Evolutionary conservation across 53 echinoderm and acorn worm genomes (phyloP).

Genomic region (Paelopatides confundens): DNA sequence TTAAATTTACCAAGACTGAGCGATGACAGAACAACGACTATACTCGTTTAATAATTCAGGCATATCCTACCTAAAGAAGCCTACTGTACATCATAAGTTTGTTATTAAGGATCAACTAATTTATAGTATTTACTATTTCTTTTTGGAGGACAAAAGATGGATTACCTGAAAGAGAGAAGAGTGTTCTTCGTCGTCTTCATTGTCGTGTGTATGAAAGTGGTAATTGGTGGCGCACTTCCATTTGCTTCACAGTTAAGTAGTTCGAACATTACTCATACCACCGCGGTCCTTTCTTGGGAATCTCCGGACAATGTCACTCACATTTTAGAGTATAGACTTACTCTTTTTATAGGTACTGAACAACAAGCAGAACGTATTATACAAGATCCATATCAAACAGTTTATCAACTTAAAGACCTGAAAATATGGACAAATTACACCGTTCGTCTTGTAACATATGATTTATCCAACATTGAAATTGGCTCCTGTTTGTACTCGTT

Average conservation of each 20-base stretch:
- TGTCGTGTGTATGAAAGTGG: neutral
- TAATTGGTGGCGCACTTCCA: neutral
- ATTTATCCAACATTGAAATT: neutral
- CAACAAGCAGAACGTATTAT: neutral
- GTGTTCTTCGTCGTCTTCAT: neutral
- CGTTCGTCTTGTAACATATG: neutral
- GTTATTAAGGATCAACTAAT: too few relatives aligned
- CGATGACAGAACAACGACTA: too few relatives aligned
- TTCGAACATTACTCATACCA: neutral
- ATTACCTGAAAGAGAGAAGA: too few relatives aligned
- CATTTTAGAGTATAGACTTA: neutral
- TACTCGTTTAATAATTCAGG: too few relatives aligned
- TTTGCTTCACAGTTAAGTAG: constrained; percentile 12
- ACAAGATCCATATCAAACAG: neutral
- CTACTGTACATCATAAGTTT: too few relatives aligned
- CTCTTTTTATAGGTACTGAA: neutral
- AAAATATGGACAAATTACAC: constrained; percentile 32
- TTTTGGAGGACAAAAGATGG: too few relatives aligned
- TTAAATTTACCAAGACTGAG: too few relatives aligned
- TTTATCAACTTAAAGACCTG: neutral
- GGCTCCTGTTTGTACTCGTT: neutral
- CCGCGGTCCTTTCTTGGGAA: neutral
- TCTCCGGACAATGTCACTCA: neutral
- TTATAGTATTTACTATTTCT: too few relatives aligned
- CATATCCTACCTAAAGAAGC: too few relatives aligned